Conservation (phyloP, 2,797 vertebrate species). For the Agapornis canus region DNA sequence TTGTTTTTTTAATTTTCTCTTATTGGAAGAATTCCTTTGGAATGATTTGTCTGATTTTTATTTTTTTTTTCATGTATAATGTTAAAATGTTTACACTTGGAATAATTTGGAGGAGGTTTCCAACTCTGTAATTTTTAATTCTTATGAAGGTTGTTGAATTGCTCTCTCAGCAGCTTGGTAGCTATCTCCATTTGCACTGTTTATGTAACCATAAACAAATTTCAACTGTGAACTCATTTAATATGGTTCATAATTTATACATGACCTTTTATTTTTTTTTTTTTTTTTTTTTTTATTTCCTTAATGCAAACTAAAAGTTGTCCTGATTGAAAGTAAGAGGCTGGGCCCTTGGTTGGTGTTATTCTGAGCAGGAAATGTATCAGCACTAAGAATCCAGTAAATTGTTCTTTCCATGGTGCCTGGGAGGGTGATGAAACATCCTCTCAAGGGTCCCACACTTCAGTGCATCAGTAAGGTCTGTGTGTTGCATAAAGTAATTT, state of each 20-base stretch:
- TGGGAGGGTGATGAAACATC: not conserved
- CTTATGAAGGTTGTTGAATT: not conserved
- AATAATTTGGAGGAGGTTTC: not conserved
- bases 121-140: not conserved
- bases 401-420: not conserved
- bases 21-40: not conserved
- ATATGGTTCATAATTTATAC: not conserved
- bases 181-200: not conserved
- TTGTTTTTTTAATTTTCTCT: not conserved
- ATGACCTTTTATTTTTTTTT: not conserved
- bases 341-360: not conserved
- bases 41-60: not conserved
- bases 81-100: not conserved
- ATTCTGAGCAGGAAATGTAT: not conserved
- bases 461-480: rapidly evolving
- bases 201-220: not conserved
- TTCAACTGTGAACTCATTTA: not conserved
- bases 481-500: not conserved
- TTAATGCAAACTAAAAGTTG: not conserved
- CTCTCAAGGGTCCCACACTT: not conserved
- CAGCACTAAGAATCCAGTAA: not conserved
- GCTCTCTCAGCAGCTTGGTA: not conserved
- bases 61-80: not conserved
- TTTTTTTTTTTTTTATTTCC: not conserved
- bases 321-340: not conserved